Evolutionary conservation across 2,888 invertebrate species (phyloP), one percentile per base, ranked within the genome.

Genomic region (Calephelis perditalis): DNA sequence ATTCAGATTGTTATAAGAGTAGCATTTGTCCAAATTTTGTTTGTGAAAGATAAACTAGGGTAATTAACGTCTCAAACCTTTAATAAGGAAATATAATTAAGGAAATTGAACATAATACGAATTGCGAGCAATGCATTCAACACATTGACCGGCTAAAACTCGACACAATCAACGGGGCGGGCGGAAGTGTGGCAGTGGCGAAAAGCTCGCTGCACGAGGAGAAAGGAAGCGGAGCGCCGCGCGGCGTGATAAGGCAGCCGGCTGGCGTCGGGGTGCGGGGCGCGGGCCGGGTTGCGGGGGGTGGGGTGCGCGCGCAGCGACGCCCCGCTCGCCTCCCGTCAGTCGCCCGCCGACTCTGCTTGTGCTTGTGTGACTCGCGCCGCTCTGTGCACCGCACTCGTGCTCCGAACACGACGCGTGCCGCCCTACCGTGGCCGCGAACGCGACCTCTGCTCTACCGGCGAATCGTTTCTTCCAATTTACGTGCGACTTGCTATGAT

Each of bases 341-440:
- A 92, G 92, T 92, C 92, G 92, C 91, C 91, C 83, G 92, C 91
- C 92, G 89, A 87, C 90, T 89, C 89, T 73, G 90, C 89, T 89
- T 89, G 87, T 84, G 89, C 89, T 90, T 89, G 89, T 89, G 88
- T 88, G 89, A 86, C 79, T 89, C 91, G 91, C 91, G 87, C 88
- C 75, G 88, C 89, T 89, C 88, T 78, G 90, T 88, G 81, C 88
- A 87, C 87, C 81, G 88, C 89, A 89, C 87, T 89, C 87, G 90
- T 88, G 87, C 84, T 73, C 87, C 84, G 86, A 89, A 73, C 88
- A 86, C 90, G 90, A 90, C 90, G 86, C 88, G 89, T 81, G 88
- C 87, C 87, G 82, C 85, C 84, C 84, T 81, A 74, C 91, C 86
- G 90, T 91, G 91, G 91, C 91, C 91, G 91, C 91, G 87, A 92